These are phyloP conservation scores for Punctoribates punctum DNA, from an alignment of 2,888 invertebrate species.

Conservation along the genomic window DNA sequence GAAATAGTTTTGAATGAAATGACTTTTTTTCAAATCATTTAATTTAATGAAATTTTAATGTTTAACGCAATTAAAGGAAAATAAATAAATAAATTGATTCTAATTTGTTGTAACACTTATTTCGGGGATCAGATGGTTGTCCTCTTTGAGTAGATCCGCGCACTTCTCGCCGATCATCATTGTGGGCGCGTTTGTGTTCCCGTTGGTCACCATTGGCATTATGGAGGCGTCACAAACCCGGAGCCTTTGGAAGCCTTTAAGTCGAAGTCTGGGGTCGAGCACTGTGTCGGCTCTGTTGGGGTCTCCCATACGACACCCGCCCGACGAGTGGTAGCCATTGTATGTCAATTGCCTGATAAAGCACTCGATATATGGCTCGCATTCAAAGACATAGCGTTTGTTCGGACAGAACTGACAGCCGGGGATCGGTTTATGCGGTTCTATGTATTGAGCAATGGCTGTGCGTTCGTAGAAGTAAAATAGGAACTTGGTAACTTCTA, in stretches of 20 bases:
- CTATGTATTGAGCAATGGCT: not conserved
- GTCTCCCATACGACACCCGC: slow-evolving; percentile 49
- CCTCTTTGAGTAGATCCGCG: not conserved
- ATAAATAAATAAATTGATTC: no score
- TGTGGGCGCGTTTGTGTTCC: slow-evolving; percentile 48
- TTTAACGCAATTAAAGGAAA: no score
- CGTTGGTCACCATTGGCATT: slow-evolving; percentile 48
- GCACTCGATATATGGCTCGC: not conserved
- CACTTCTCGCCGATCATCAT: slow-evolving; percentile 44
- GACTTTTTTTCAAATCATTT: no score
- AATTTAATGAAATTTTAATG: no score
- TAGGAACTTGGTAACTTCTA: not conserved
- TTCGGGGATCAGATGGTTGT: not conserved
- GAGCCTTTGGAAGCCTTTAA: slow-evolving; percentile 49
- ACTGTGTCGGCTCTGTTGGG: slow-evolving; percentile 46
- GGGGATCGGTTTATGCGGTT: not conserved
- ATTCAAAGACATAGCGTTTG: not conserved
- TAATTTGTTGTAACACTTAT: no score
- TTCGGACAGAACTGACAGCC: not conserved
- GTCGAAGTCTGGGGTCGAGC: slow-evolving; percentile 48
- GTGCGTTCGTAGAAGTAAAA: not conserved
- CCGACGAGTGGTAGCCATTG: slow-evolving; percentile 48
- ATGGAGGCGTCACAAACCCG: slow-evolving; percentile 51
- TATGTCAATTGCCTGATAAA: not conserved
- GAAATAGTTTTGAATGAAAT: no score